Evolutionary conservation across 2,888 invertebrate species (phyloP).

Genomic region (Caenorhabditis japonica): DNA sequence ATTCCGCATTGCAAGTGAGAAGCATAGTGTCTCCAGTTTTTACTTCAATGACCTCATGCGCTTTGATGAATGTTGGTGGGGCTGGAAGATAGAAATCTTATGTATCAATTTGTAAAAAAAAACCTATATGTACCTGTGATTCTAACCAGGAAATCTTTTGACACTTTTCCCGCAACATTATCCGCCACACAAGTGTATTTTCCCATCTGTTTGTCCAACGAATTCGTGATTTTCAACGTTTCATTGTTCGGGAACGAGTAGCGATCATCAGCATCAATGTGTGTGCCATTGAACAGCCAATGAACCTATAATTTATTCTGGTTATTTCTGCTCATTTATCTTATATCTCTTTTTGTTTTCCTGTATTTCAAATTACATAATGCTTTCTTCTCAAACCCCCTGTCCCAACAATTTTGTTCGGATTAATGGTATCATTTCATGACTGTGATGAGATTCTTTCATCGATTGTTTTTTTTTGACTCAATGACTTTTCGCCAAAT

Average conservation of each 20-base stretch:
- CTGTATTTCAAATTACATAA: not conserved
- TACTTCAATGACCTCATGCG: constrained; percentile 54
- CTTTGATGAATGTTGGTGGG: constrained; percentile 69
- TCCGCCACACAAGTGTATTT: constrained; percentile 78
- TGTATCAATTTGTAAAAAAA: not conserved
- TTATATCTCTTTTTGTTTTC: constrained; percentile 7
- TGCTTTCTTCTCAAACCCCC: constrained; percentile 4
- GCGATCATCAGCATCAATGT: constrained; percentile 8
- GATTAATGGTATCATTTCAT: constrained; percentile 12
- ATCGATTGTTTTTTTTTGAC: constrained; percentile 5
- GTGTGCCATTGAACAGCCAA: constrained; percentile 53
- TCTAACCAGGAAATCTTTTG: constrained; percentile 69
- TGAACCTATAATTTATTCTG: constrained; percentile 48
- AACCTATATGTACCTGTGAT: constrained; percentile 63
- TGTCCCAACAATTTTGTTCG: constrained; percentile 3
- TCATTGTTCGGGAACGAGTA: constrained; percentile 43
- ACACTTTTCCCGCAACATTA: constrained; percentile 78
- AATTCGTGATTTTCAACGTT: constrained; percentile 37
- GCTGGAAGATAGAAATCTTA: constrained; percentile 48
- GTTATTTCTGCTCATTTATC: constrained; percentile 45
- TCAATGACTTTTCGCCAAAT: constrained; percentile 10
- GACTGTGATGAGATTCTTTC: constrained; percentile 19
- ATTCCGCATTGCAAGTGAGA: constrained; percentile 76
- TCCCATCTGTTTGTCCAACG: constrained; percentile 39
- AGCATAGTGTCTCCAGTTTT: constrained; percentile 77